A percentile compares a stretch with the other conserved stretches of the same genome.
Evolutionary conservation across 2,888 invertebrate genomes (phyloP).

Genomic region (Aspidiotus rigidus): DNA sequence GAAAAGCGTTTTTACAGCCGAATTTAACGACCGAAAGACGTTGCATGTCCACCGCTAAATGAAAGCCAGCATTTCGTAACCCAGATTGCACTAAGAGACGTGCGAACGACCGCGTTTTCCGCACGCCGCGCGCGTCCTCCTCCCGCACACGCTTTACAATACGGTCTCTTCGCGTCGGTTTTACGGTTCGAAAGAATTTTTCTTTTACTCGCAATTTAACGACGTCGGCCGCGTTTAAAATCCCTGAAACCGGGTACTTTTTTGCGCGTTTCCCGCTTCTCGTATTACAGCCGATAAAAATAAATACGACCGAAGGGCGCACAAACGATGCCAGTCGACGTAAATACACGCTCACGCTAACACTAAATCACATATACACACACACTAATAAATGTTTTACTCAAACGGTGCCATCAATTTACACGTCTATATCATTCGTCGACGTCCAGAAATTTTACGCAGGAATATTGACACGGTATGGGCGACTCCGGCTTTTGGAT

Average conservation of each 20-base stretch:
- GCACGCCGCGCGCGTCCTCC: too few species aligned
- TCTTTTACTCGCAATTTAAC: not conserved
- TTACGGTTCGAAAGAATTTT: not conserved
- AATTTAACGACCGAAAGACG: slow-evolving; percentile 2
- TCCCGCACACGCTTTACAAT: not conserved
- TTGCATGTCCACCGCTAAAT: not conserved
- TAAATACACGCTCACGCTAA: too few species aligned
- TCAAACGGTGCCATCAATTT: too few species aligned
- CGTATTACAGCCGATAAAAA: slow-evolving; percentile 4
- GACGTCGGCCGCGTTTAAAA: slow-evolving; percentile 1
- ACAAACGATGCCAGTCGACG: too few species aligned
- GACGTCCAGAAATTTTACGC: too few species aligned
- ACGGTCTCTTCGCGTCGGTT: not conserved
- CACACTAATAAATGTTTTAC: too few species aligned
- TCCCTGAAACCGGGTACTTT: not conserved
- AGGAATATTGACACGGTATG: too few species aligned
- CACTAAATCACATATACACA: too few species aligned
- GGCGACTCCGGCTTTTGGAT: too few species aligned
- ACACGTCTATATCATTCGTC: too few species aligned
- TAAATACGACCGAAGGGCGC: too few species aligned
- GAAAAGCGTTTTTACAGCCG: not conserved
- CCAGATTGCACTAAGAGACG: not conserved
- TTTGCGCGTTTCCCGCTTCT: not conserved
- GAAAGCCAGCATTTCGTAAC: not conserved
- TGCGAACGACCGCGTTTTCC: not conserved